Percentiles rank a stretch among this genome's conserved stretches.
phyloP scores from a whole-genome alignment of 2,888 invertebrate genomes.

The Caenorhabditis japonica region DNA sequence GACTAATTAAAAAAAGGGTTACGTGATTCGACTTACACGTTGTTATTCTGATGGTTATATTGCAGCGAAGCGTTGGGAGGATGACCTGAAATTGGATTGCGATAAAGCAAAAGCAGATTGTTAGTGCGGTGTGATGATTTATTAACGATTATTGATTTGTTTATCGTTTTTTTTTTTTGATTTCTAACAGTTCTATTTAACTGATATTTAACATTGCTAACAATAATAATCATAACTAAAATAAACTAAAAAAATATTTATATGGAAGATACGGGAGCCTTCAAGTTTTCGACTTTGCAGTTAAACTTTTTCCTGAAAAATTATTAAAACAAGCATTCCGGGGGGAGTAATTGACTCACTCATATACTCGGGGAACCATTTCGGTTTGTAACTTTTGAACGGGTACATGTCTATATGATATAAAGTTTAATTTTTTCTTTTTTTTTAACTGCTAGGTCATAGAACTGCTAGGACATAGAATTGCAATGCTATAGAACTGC shows the following conservation, averaged over 20 bases:
- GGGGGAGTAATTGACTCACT: slow-evolving; percentile 25
- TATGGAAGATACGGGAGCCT: too few species aligned
- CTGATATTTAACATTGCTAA: too few species aligned
- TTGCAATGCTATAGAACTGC: too few species aligned
- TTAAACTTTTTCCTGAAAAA: slow-evolving; percentile 37
- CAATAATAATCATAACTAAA: too few species aligned
- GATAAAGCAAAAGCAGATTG: slow-evolving; percentile 26
- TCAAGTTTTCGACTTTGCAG: slow-evolving; percentile 30
- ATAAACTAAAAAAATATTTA: too few species aligned
- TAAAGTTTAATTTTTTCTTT: neutral
- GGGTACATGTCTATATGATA: slow-evolving; percentile 34
- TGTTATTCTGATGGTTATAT: slow-evolving; percentile 50
- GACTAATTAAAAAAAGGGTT: neutral
- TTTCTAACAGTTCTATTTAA: slow-evolving; percentile 1
- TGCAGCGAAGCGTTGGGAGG: slow-evolving; percentile 44
- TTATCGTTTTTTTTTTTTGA: neutral
- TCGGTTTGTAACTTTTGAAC: slow-evolving; percentile 42
- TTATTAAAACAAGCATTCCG: neutral
- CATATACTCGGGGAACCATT: slow-evolving; percentile 47
- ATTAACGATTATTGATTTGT: neutral
- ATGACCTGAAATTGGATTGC: slow-evolving; percentile 45
- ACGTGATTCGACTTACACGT: slow-evolving; percentile 46
- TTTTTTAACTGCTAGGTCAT: too few species aligned
- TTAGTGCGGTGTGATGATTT: slow-evolving; percentile 12
- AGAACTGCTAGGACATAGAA: too few species aligned